phyloP scores from a whole-genome alignment of 2,888 invertebrate species.

The Spilosoma lubricipeda region DNA sequence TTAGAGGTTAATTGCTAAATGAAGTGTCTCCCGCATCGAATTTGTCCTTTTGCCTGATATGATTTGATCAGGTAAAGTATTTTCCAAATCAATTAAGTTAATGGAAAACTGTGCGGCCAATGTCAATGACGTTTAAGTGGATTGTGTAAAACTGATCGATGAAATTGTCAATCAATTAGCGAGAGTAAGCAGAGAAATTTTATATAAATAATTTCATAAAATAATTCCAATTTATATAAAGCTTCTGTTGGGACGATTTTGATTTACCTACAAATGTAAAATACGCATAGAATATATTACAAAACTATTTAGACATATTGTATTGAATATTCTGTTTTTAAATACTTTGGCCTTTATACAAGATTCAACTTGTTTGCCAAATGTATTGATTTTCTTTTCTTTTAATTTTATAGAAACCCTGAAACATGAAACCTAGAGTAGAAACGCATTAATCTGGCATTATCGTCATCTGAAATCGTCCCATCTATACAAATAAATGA shows the following conservation, averaged over 20 bases:
- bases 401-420: neutral
- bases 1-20: constrained; percentile 84
- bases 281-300: neutral
- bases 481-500: too few relatives aligned
- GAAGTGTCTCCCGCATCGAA: constrained; percentile 74
- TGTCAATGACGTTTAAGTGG: constrained; percentile 39
- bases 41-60: constrained; percentile 79
- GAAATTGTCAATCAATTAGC: constrained; percentile 51
- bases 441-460: neutral
- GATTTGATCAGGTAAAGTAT: constrained; percentile 75
- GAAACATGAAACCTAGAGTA: neutral
- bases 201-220: neutral
- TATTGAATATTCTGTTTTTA: neutral
- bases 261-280: neutral
- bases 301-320: neutral
- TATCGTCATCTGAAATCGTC: neutral
- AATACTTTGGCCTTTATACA: too few relatives aligned
- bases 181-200: constrained; percentile 27
- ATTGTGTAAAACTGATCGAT: constrained; percentile 42
- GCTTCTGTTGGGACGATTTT: neutral
- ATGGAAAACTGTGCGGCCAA: constrained; percentile 51
- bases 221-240: neutral
- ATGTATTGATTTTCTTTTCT: too few relatives aligned
- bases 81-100: constrained; percentile 71
- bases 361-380: neutral